A percentile compares a stretch with the other conserved stretches of the same genome.
Conservation (phyloP, 2,888 invertebrate species). For the Synergus japonicus region DNA sequence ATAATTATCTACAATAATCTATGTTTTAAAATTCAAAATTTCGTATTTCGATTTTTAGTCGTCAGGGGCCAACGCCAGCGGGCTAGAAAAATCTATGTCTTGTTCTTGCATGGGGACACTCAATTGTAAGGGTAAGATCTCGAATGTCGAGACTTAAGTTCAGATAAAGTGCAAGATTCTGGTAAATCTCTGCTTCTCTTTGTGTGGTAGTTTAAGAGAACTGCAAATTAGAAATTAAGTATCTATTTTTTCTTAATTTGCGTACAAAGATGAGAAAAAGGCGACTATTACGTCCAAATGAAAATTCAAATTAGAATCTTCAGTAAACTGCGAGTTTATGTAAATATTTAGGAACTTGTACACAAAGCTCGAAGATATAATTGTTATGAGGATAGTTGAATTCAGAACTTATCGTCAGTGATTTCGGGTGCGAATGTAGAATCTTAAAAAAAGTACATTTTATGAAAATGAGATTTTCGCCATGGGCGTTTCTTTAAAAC, state of each 20-base stretch:
- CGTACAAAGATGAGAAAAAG: neutral
- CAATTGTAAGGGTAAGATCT: slow-evolving; percentile 42
- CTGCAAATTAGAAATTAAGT: neutral
- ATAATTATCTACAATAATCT: no score
- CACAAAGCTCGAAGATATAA: slow-evolving; percentile 15
- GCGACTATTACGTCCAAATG: neutral
- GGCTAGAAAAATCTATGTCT: no score
- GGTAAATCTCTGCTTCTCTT: slow-evolving; percentile 26
- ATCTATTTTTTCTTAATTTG: neutral
- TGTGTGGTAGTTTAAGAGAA: neutral
- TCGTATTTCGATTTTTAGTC: no score
- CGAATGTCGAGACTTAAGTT: slow-evolving; percentile 50
- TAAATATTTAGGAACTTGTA: slow-evolving; percentile 36
- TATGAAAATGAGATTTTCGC: slow-evolving; percentile 56
- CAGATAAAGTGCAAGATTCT: slow-evolving; percentile 49
- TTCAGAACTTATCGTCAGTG: slow-evolving; percentile 15
- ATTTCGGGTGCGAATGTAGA: slow-evolving; percentile 21
- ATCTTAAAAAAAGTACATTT: slow-evolving; percentile 40
- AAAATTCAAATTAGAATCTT: neutral
- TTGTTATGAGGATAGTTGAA: slow-evolving; percentile 5
- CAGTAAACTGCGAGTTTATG: neutral
- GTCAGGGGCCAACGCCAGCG: no score
- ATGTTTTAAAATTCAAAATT: no score
- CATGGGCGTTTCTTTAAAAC: slow-evolving; percentile 56
- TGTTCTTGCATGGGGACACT: no score